Base-by-base conservation (phyloP, 2,888 invertebrate species). In the Girardia tigrina region DNA sequence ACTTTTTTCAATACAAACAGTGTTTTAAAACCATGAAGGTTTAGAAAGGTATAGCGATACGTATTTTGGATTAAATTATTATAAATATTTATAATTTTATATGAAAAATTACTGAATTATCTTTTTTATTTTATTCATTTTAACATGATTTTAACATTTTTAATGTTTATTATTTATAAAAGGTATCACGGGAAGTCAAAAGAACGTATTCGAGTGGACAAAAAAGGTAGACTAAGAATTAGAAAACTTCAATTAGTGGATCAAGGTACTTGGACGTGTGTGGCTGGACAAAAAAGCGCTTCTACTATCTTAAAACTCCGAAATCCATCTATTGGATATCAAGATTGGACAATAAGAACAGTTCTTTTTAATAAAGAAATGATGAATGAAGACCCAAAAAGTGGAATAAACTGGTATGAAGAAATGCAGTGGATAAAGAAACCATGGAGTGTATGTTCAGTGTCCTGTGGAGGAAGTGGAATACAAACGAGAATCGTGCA, bases 371-470 rank as follows among this genome's bases (percentile, higher is more conserved):
- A 75, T 36, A 72, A 75, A 26, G 72, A 75, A n/a, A 75, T 75
- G 75, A 71, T 73, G 2, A 75, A 75, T 74, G 75, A 75, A 36
- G 75, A 75, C 27, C 72, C 75, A 2, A 42, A 75, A 29, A 75
- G n/a, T n/a, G 28, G 8, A 4, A 28, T 28, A 16, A 16, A 16
- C n/a, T 12, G 72, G 16, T 29, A 29, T 26, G 75, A 74, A 20
- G 29, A 73, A 36, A 72, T 75, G 26, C 75, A 75, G 29, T 75
- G 75, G 75, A 72, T 75, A 4, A 71, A 71, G 14, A 26, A 28
- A 36, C 16, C 20, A 6, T 75, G 75, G 75, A 36, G 36, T 28
- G 14, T 12, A 20, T 75, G 75, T 73, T 36, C 72, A 4, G 42
- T 28, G 12, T 26, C 29, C 6, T 75, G 75, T 29, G 75, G 75